A percentile compares a stretch with the other conserved stretches of the same genome.
These are phyloP conservation scores for Lasioglossum calceatum DNA, from an alignment of 2,888 invertebrate species.

Conservation along the genomic window DNA sequence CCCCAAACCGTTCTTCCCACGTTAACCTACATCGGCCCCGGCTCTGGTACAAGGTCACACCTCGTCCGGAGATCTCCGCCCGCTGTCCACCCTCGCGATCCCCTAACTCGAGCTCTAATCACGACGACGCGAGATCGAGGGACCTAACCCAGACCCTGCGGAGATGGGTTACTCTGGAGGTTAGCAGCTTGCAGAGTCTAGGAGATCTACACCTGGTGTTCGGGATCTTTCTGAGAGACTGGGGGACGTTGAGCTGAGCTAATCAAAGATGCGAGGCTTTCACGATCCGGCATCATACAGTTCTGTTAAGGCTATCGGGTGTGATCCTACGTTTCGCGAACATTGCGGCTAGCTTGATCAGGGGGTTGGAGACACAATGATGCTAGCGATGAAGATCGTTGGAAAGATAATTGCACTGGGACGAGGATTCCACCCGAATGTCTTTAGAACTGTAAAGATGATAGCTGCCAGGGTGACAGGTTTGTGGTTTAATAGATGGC, in stretches of 20 bases:
- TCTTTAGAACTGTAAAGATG: background rate
- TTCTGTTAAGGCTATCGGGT: background rate
- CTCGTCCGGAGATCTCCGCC: slow-evolving; percentile 2
- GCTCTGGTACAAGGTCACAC: slow-evolving; percentile 10
- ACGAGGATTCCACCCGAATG: background rate
- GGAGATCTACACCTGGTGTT: background rate
- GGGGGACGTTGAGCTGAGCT: background rate
- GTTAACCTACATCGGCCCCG: background rate
- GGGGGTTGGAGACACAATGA: no score
- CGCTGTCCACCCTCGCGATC: background rate
- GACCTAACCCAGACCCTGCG: background rate
- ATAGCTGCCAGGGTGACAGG: background rate
- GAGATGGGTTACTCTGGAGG: background rate
- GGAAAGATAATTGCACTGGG: background rate
- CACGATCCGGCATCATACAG: background rate
- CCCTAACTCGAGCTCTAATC: background rate
- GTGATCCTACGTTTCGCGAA: background rate
- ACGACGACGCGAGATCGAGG: background rate
- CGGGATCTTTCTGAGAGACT: background rate
- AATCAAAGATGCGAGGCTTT: background rate
- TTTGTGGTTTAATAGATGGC: background rate
- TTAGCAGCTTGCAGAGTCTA: background rate
- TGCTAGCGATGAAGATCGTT: no score
- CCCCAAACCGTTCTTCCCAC: background rate
- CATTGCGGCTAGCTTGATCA: background rate